Evolutionary conservation across 2,797 vertebrate genomes (phyloP), one percentile per base, ranked within the genome.

Genomic region (Takifugu ocellatus): DNA sequence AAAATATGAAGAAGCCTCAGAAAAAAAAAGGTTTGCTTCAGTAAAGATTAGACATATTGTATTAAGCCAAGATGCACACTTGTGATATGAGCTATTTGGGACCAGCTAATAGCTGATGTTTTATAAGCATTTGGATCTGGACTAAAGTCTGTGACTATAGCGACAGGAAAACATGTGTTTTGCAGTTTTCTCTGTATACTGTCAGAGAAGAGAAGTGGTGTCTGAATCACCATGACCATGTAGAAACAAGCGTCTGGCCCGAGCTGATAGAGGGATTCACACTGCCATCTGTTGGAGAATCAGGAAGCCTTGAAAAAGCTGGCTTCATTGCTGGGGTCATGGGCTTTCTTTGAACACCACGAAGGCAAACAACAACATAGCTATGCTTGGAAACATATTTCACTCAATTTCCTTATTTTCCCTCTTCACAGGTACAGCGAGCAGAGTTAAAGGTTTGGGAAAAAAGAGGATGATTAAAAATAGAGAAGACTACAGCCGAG

Each of bases 271-370:
- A 68, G 65, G 57, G 65, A 81, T 77, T 86, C 85, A 87, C 68
- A 88, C 78, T 84, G 86, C 86, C 87, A 87, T 84, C 86, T 90
- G 85, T 88, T 90, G 88, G 87, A 77, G 62, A 77, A 53, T 62
- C 36, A 14, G 6, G 56, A 77, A 50, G 77, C 55, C 61, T 53
- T 39, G 55, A 71, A 59, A 43, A 66, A 66, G 66, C 45, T 25
- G 60, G 16, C 52, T 50, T 49, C 15, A 58, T 56, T 57, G 58
- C n/a, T 3, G 48, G 51, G 21, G 21, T 21, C 21, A 21, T 21
- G 42, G n/a, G 57, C 49, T 51, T 17, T 52, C 36, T 70, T 59
- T 65, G 36, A 76, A 39, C 29, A 59, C 24, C 29, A 56, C 62
- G 21, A 10, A 9, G 7, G 10, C 31, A 33, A 10, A 74, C 25